These are phyloP conservation scores for Chaenodraco wilsoni DNA, from an alignment of 2,797 vertebrate species.

Conservation along the genomic window DNA sequence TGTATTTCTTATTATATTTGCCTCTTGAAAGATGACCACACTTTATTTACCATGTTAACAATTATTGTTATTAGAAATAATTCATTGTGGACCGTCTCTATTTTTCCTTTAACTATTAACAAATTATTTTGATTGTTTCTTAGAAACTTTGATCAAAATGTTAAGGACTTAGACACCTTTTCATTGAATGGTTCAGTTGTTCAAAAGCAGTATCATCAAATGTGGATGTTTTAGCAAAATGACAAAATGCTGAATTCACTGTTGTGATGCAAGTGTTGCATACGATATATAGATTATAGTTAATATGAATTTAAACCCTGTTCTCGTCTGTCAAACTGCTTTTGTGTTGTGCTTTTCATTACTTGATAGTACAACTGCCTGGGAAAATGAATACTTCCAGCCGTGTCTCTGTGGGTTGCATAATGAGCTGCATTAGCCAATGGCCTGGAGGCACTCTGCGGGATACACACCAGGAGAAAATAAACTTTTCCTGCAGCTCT, in stretches of 20 bases:
- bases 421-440: constrained; percentile 50
- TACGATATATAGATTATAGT: neutral
- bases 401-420: constrained; percentile 26
- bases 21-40: neutral
- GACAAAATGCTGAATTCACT: neutral
- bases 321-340: neutral
- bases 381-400: constrained; percentile 21
- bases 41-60: neutral
- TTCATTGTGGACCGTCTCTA: neutral
- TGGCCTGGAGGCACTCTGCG: constrained; percentile 36
- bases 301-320: neutral
- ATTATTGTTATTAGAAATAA: constrained; percentile 6
- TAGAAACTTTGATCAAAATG: neutral
- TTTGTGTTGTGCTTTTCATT: neutral
- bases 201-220: neutral
- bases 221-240: neutral
- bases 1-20: neutral
- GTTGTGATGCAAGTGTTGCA: neutral
- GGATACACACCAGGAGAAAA: constrained; percentile 28
- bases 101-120: neutral
- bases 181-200: neutral
- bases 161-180: neutral
- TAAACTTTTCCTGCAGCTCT: constrained; percentile 48
- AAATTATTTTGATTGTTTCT: neutral
- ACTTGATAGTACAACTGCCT: neutral